Evolutionary conservation across 2,113 vertebrate genomes (phyloP).

Genomic region (Tretioscincus oriximinensis): DNA sequence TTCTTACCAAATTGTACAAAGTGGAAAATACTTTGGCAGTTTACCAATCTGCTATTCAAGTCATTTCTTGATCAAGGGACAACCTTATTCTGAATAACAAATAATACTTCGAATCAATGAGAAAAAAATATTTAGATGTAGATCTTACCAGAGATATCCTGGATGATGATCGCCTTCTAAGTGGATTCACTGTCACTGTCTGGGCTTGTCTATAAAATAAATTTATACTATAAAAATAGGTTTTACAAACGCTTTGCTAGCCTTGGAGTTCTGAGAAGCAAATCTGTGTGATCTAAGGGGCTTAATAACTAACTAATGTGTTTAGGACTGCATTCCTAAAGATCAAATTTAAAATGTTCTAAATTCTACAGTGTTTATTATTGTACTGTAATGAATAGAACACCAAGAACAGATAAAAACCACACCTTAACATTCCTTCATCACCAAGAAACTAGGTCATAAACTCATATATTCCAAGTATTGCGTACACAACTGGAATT

Average conservation of each 20-base stretch:
- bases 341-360: not conserved
- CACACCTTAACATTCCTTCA: not conserved
- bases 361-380: not conserved
- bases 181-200: slow-evolving; percentile 82
- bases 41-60: not conserved
- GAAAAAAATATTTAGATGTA: not conserved
- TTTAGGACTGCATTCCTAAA: slow-evolving; percentile 3
- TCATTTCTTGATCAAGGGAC: not conserved
- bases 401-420: slow-evolving; percentile 25
- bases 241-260: not conserved
- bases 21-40: not conserved
- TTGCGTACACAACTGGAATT: not conserved
- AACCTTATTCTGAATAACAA: not conserved
- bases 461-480: not conserved
- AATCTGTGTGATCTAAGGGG: not conserved
- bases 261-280: not conserved
- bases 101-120: slow-evolving; percentile 12
- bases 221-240: slow-evolving; percentile 26
- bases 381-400: not conserved
- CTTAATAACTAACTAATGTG: not conserved
- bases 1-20: not conserved
- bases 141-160: slow-evolving; percentile 89
- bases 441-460: not conserved
- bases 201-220: slow-evolving; percentile 83
- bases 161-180: slow-evolving; percentile 89